Percentiles rank a stretch among this genome's conserved stretches.
Conservation (phyloP, 2,113 vertebrate species). For the Cichladusa arquata region DNA sequence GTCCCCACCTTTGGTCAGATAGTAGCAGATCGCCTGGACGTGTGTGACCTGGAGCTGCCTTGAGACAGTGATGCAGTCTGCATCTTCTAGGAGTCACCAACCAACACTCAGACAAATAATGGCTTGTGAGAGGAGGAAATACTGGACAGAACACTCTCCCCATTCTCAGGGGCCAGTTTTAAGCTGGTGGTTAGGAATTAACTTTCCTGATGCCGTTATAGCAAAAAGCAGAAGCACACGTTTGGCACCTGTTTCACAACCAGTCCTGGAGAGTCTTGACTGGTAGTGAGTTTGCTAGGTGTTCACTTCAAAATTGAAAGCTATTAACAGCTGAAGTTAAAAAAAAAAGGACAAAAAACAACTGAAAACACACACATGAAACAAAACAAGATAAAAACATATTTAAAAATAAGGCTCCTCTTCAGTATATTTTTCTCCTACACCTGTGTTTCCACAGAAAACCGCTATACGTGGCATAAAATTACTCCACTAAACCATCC, state of each 20-base stretch:
- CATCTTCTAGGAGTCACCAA: background rate
- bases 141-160: background rate
- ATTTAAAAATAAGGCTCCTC: background rate
- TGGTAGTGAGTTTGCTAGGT: background rate
- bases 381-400: background rate
- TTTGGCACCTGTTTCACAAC: background rate
- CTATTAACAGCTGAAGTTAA: background rate
- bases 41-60: background rate
- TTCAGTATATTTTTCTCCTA: background rate
- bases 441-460: background rate
- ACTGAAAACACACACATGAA: background rate
- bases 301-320: conserved; percentile 2
- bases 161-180: background rate
- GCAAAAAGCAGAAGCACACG: background rate
- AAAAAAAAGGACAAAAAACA: background rate
- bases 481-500: background rate
- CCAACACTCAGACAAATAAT: background rate
- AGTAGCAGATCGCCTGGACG: background rate
- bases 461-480: background rate
- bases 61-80: background rate
- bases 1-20: background rate
- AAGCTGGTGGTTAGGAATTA: background rate
- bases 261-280: background rate
- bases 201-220: background rate
- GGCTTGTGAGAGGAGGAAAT: background rate